These are phyloP conservation scores for Rhincodon typus DNA, from an alignment of 2,797 vertebrate species.

Conservation along the genomic window DNA sequence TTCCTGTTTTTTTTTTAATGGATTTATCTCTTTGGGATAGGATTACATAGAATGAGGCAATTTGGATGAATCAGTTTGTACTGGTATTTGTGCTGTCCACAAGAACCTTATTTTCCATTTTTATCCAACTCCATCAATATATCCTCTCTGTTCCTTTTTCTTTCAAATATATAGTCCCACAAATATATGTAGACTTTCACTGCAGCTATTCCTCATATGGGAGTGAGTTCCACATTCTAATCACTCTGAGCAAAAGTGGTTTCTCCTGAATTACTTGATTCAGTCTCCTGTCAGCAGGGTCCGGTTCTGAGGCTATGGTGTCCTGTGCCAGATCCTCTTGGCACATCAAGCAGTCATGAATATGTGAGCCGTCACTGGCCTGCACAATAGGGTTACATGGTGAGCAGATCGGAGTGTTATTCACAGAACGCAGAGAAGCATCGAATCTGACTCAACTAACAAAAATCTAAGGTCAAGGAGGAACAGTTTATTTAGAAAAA, in stretches of 20 bases:
- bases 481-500: not conserved
- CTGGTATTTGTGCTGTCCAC: too few species aligned
- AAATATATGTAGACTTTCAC: not conserved
- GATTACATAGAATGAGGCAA: not conserved
- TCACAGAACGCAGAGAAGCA: not conserved
- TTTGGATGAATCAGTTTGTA: not conserved
- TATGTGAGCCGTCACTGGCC: not conserved
- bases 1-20: too few species aligned
- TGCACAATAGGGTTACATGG: not conserved
- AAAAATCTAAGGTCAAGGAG: not conserved
- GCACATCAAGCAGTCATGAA: not conserved
- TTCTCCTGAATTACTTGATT: not conserved
- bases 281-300: not conserved
- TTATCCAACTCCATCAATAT: not conserved
- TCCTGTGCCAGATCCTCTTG: not conserved
- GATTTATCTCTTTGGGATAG: too few species aligned
- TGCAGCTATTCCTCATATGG: not conserved
- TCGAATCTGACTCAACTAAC: not conserved
- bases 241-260: not conserved
- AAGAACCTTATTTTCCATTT: too few species aligned
- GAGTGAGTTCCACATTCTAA: not conserved
- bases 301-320: not conserved
- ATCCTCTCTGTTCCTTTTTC: not conserved
- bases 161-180: not conserved
- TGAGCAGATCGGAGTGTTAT: not conserved